Percentiles rank a stretch among this genome's conserved stretches.
These are phyloP conservation scores for Ciconia stormi DNA, from an alignment of 2,113 vertebrate species.

Conservation along the genomic window DNA sequence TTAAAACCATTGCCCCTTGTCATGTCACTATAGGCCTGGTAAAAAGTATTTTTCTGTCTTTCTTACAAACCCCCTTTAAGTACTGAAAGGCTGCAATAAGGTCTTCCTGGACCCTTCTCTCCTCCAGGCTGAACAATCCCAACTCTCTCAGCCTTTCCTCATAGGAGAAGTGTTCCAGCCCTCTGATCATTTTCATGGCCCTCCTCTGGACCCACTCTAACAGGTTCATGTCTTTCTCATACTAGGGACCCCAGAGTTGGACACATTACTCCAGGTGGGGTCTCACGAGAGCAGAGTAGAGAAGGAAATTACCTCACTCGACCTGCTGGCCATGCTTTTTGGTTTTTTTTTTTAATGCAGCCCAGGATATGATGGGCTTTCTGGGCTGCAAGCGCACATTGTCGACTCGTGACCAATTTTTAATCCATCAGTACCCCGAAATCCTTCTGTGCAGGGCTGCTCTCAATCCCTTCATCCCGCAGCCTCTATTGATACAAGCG, in stretches of 20 bases:
- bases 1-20: neutral
- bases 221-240: neutral
- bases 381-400: neutral
- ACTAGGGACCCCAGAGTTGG: neutral
- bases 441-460: no score
- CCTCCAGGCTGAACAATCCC: neutral
- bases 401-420: accelerated
- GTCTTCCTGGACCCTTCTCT: neutral
- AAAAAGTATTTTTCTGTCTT: neutral
- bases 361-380: neutral
- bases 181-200: neutral
- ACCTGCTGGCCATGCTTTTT: neutral
- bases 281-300: neutral
- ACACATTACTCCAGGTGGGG: neutral
- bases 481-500: neutral
- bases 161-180: neutral
- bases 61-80: neutral
- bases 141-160: no score
- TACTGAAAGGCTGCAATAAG: neutral
- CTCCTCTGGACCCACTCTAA: neutral
- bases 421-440: neutral
- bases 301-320: neutral
- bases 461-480: neutral
- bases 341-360: neutral
- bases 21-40: neutral